Evolutionary conservation across 2,113 vertebrate genomes (phyloP).

Genomic region (Todiramphus chloris): DNA sequence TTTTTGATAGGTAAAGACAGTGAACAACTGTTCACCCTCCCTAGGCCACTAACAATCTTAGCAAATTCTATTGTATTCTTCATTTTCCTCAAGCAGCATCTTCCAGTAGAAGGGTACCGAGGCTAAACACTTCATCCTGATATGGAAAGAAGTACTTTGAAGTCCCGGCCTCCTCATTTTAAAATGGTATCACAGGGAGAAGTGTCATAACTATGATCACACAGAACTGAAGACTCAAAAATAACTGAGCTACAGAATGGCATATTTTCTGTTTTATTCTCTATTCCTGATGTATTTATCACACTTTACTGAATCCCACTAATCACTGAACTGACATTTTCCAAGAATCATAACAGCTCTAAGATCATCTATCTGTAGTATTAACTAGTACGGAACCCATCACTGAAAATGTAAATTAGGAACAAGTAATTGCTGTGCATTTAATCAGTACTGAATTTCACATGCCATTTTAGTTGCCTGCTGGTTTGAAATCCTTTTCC

Average conservation of each 20-base stretch:
- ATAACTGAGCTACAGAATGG: neutral
- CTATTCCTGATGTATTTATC: slow-evolving; percentile 20
- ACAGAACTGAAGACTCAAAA: neutral
- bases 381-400: neutral
- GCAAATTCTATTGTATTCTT: neutral
- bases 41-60: neutral
- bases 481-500: neutral
- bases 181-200: neutral
- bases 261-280: slow-evolving; percentile 17
- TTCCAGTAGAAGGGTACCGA: neutral
- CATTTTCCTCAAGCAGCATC: neutral
- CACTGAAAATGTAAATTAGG: neutral
- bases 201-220: neutral
- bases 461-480: neutral
- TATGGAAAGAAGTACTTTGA: neutral
- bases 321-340: slow-evolving; percentile 32
- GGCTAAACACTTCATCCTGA: neutral
- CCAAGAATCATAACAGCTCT: neutral
- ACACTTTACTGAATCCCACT: slow-evolving; percentile 26
- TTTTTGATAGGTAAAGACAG: neutral
- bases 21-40: neutral
- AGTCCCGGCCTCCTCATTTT: neutral
- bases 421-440: neutral
- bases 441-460: neutral
- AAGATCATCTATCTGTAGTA: neutral